These are phyloP conservation scores for Myripristis murdjan DNA, from an alignment of 2,797 vertebrate genomes.

Conservation along the genomic window DNA sequence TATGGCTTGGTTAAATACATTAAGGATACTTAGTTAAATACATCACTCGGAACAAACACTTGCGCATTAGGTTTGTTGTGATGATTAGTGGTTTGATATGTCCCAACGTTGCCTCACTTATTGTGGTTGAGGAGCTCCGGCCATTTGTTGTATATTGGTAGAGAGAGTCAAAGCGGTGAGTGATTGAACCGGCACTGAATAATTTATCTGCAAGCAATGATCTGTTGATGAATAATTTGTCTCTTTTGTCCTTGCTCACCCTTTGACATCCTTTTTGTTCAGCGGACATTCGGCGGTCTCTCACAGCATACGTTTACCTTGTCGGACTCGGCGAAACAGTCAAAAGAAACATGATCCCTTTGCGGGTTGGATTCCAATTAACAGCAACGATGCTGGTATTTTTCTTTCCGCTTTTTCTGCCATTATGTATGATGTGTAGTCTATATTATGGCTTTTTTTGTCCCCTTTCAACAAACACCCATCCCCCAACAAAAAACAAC, in stretches of 20 bases:
- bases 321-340: slow-evolving; percentile 26
- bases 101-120: slow-evolving; percentile 13
- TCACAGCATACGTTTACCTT: slow-evolving; percentile 27
- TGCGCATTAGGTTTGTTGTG: slow-evolving; percentile 29
- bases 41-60: slow-evolving; percentile 36
- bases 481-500: too few species aligned
- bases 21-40: slow-evolving; percentile 53
- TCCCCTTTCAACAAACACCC: slow-evolving; percentile 26
- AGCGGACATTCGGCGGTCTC: slow-evolving; percentile 32
- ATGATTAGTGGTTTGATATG: slow-evolving; percentile 26
- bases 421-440: slow-evolving; percentile 27
- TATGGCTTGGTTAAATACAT: slow-evolving; percentile 18
- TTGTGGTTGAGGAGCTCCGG: slow-evolving; percentile 25
- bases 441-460: slow-evolving; percentile 46
- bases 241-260: slow-evolving; percentile 53
- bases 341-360: slow-evolving; percentile 28
- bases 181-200: slow-evolving; percentile 50
- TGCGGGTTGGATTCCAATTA: slow-evolving; percentile 43
- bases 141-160: slow-evolving; percentile 20
- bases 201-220: slow-evolving; percentile 45
- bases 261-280: slow-evolving; percentile 48
- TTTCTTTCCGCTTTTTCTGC: slow-evolving; percentile 34
- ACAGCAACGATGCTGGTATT: slow-evolving; percentile 24
- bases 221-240: slow-evolving; percentile 46
- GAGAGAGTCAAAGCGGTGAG: slow-evolving; percentile 32